Evolutionary conservation across 2,113 vertebrate species (phyloP).

Genomic region (Pholis gunnellus): DNA sequence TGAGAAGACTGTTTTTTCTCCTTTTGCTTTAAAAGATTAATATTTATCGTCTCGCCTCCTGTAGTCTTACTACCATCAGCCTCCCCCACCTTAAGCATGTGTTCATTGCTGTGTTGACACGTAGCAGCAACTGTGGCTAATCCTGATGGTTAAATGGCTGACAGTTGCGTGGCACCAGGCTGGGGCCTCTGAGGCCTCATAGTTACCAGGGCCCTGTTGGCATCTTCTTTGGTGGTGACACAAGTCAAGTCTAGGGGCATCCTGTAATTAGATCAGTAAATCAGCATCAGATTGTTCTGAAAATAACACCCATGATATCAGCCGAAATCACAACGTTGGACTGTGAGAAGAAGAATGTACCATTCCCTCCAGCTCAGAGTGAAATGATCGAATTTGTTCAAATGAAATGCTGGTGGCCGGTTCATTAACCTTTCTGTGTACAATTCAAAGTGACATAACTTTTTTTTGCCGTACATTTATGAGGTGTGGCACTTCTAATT

Average conservation of each 20-base stretch:
- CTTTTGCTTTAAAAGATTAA: constrained; percentile 7
- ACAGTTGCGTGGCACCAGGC: constrained; percentile 65
- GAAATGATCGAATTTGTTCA: neutral
- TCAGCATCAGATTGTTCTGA: neutral
- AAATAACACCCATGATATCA: neutral
- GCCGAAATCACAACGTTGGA: neutral
- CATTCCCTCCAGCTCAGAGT: neutral
- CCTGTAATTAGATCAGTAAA: neutral
- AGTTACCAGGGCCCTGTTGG: neutral
- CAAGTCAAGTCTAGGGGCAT: neutral
- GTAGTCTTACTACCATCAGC: neutral
- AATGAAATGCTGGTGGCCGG: neutral
- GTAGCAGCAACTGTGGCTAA: constrained; percentile 76
- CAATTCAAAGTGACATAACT: neutral
- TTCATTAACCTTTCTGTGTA: neutral
- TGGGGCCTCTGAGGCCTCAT: constrained; percentile 1
- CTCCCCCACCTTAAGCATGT: constrained; percentile 64
- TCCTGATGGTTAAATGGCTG: constrained; percentile 76
- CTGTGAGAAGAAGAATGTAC: neutral
- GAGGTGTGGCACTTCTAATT: neutral
- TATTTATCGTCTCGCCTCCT: constrained; percentile 33
- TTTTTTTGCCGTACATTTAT: neutral
- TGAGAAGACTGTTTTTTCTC: constrained; percentile 1
- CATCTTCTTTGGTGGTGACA: neutral
- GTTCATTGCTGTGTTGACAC: constrained; percentile 79